phyloP scores from a whole-genome alignment of 2,797 vertebrate species.

The Erpetoichthys calabaricus region DNA sequence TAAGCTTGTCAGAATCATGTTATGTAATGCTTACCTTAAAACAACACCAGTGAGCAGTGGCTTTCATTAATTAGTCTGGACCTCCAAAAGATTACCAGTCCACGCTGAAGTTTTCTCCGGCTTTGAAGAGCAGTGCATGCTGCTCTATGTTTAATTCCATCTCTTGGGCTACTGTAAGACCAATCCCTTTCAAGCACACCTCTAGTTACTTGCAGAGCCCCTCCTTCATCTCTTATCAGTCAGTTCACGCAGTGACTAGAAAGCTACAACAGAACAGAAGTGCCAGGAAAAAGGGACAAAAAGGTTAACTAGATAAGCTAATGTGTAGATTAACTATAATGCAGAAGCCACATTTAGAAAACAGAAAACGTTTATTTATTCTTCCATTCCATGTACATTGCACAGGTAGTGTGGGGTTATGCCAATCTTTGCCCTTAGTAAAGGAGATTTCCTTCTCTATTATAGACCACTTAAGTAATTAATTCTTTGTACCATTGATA shows the following conservation, averaged over 20 bases:
- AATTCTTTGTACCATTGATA: too few relatives aligned
- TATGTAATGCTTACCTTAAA: background rate
- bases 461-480: too few relatives aligned
- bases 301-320: constrained; percentile 34
- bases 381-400: too few relatives aligned
- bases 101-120: constrained; percentile 24
- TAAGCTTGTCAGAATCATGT: too few relatives aligned
- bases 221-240: constrained; percentile 29
- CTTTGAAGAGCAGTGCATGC: constrained; percentile 31
- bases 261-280: constrained; percentile 32
- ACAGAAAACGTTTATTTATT: too few relatives aligned
- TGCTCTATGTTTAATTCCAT: constrained; percentile 41
- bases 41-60: too few relatives aligned
- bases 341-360: too few relatives aligned
- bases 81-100: background rate
- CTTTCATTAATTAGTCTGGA: too few relatives aligned
- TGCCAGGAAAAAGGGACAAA: constrained; percentile 18
- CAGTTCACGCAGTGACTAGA: constrained; percentile 48
- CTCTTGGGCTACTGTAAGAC: constrained; percentile 24
- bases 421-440: too few relatives aligned
- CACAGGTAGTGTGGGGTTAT: too few relatives aligned
- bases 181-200: constrained; percentile 31
- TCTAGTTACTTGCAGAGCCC: constrained; percentile 25
- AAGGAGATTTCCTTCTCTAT: too few relatives aligned
- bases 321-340: constrained; percentile 16